These are phyloP conservation scores for Plebejus argus DNA, from an alignment of 2,888 invertebrate genomes.

Conservation along the genomic window DNA sequence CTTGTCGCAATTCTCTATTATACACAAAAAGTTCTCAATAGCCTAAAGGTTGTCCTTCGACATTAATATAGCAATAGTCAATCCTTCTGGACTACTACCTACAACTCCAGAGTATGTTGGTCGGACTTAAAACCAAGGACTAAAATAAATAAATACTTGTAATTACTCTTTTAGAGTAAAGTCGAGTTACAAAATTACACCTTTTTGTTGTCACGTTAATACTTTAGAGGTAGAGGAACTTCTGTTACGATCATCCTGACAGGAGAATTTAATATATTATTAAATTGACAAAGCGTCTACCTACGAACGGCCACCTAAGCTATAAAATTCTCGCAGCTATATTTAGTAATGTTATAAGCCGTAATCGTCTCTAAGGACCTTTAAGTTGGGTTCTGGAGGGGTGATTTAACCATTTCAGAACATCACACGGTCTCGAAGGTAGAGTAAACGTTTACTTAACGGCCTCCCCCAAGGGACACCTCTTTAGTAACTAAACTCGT, in stretches of 20 bases:
- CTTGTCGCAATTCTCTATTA: background rate
- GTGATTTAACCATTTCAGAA: conserved; percentile 21
- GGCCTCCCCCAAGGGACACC: conserved; percentile 11
- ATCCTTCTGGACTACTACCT: too few relatives aligned
- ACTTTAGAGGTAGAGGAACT: background rate
- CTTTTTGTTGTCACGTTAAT: too few relatives aligned
- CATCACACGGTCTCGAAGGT: conserved; percentile 21
- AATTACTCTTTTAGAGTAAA: too few relatives aligned
- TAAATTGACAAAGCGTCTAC: background rate
- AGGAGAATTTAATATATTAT: background rate
- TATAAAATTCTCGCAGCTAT: conserved; percentile 1
- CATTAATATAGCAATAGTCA: too few relatives aligned
- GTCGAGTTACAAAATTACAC: too few relatives aligned
- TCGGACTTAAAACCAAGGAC: too few relatives aligned
- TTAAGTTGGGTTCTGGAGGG: background rate
- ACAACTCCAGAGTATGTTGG: too few relatives aligned
- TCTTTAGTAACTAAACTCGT: conserved; percentile 7
- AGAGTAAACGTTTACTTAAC: conserved; percentile 2
- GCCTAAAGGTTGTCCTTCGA: too few relatives aligned
- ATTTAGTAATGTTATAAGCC: conserved; percentile 6
- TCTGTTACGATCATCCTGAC: background rate
- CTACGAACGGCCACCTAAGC: background rate
- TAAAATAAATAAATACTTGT: too few relatives aligned
- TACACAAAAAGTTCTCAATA: too few relatives aligned
- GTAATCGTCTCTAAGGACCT: conserved; percentile 19